A percentile compares a stretch with the other conserved stretches of the same genome.
Evolutionary conservation across 2,888 invertebrate genomes (phyloP).

Genomic region (Colostygia pectinataria): DNA sequence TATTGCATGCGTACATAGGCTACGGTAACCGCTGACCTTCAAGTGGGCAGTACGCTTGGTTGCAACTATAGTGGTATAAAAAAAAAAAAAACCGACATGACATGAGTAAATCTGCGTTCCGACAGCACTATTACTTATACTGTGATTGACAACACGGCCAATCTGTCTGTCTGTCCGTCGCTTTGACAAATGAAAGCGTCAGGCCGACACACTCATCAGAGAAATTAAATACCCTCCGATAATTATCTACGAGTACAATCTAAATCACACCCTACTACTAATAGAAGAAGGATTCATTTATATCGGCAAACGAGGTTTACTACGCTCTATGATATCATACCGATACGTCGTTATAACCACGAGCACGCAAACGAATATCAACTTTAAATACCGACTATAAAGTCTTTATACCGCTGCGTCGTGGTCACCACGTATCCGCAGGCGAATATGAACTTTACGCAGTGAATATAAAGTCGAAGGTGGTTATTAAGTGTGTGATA

Average conservation of each 20-base stretch:
- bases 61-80: no score
- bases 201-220: conserved; percentile 44
- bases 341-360: conserved; percentile 27
- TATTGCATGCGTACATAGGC: no score
- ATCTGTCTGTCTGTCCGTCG: conserved; percentile 47
- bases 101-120: not conserved
- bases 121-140: conserved; percentile 1
- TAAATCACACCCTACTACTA: conserved; percentile 42
- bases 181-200: conserved; percentile 56
- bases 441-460: conserved; percentile 6
- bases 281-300: conserved; percentile 40
- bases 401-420: conserved; percentile 22
- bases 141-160: conserved; percentile 40
- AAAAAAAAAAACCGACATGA: not conserved
- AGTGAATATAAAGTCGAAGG: not conserved
- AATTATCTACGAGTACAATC: conserved; percentile 50
- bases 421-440: conserved; percentile 21
- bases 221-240: conserved; percentile 48
- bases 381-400: not conserved
- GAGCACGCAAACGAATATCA: not conserved
- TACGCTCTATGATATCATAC: conserved; percentile 31
- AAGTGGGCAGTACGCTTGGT: no score
- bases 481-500: conserved; percentile 10
- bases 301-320: conserved; percentile 37
- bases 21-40: no score